phyloP scores from a whole-genome alignment of 2,797 vertebrate species.

The Muscicapa comitata region DNA sequence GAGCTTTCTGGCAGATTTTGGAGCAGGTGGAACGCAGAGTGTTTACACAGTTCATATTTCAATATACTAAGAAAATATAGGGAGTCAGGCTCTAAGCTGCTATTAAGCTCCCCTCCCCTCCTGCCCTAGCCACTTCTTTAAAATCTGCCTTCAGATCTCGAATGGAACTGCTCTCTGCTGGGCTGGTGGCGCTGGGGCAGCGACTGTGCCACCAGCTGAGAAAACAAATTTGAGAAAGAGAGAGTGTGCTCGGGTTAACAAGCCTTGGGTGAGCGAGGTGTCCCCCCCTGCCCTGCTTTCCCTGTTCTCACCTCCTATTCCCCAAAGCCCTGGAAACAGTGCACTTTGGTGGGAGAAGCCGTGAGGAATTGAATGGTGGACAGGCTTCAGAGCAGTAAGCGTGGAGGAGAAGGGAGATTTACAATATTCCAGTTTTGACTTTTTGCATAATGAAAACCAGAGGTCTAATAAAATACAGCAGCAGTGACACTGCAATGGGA shows the following conservation, averaged over 20 bases:
- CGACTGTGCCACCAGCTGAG: conserved; percentile 77
- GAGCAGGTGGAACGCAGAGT: conserved; percentile 70
- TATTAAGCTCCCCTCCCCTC: conserved; percentile 53
- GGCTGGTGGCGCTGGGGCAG: conserved; percentile 50
- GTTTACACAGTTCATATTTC: conserved; percentile 70
- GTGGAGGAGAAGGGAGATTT: conserved; percentile 47
- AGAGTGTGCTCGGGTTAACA: conserved; percentile 66
- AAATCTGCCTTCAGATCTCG: conserved; percentile 61
- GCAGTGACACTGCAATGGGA: conserved; percentile 17
- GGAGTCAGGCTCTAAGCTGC: conserved; percentile 51
- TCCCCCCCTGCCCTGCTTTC: neutral
- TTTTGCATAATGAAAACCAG: conserved; percentile 70
- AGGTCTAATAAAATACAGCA: conserved; percentile 66
- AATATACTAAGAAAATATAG: conserved; percentile 65
- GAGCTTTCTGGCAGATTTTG: conserved; percentile 47
- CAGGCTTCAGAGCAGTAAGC: neutral
- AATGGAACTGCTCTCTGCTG: conserved; percentile 66
- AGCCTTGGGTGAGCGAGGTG: conserved; percentile 46
- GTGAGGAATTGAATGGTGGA: neutral
- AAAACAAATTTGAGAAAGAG: conserved; percentile 78
- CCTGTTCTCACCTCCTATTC: conserved; percentile 44
- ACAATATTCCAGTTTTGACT: conserved; percentile 53
- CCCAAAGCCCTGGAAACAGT: neutral
- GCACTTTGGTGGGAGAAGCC: conserved; percentile 17
- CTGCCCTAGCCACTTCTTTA: conserved; percentile 61